Evolutionary conservation across 2,888 invertebrate genomes (phyloP).

Genomic region (Ganaspis brasiliensis): DNA sequence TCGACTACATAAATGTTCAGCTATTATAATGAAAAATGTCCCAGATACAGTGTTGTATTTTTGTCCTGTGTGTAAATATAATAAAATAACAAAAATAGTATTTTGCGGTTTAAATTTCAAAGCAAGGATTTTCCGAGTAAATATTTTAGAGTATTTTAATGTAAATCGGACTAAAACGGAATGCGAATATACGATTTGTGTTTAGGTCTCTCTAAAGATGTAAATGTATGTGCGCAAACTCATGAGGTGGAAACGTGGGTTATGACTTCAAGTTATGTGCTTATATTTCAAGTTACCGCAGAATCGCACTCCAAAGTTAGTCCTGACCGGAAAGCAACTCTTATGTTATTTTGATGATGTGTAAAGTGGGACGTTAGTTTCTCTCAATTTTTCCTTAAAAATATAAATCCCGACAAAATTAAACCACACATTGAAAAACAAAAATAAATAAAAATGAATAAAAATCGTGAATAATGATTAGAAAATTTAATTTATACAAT

Average conservation of each 20-base stretch:
- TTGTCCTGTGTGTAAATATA: too few relatives aligned
- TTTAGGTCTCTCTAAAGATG: constrained; percentile 23
- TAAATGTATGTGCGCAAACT: constrained; percentile 32
- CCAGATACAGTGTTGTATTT: too few relatives aligned
- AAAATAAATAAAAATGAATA: too few relatives aligned
- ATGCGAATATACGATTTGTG: constrained; percentile 27
- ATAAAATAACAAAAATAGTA: too few relatives aligned
- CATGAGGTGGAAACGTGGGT: constrained; percentile 29
- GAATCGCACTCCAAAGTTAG: constrained; percentile 27
- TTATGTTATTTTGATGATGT: constrained; percentile 30
- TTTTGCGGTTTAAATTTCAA: not conserved
- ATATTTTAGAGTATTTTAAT: not conserved
- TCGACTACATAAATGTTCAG: too few relatives aligned
- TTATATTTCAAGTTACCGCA: constrained; percentile 36
- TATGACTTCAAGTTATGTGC: constrained; percentile 43
- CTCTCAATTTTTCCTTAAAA: not conserved
- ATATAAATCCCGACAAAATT: not conserved
- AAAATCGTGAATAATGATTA: too few relatives aligned
- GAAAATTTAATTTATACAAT: too few relatives aligned
- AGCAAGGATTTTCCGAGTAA: too few relatives aligned
- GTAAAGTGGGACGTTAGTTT: constrained; percentile 2
- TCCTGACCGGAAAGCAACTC: constrained; percentile 27
- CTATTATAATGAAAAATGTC: too few relatives aligned
- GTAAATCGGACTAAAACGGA: constrained; percentile 22
- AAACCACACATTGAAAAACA: too few relatives aligned